Percentiles rank a stretch among this genome's conserved stretches.
Evolutionary conservation across 2,113 vertebrate genomes (phyloP).

Genomic region (Ginglymostoma cirratum): DNA sequence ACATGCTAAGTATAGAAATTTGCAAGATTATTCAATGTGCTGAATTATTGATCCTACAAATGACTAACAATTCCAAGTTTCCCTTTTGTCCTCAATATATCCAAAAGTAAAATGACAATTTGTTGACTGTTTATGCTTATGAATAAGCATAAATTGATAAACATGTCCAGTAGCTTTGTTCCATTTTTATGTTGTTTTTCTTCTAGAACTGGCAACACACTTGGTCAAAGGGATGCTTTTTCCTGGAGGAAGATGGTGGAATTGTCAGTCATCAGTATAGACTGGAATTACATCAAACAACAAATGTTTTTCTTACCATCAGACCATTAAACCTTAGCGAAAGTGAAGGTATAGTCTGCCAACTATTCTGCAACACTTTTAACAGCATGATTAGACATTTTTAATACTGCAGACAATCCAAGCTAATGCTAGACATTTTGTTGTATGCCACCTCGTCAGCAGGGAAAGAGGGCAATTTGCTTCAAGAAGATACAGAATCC

Average conservation of each 20-base stretch:
- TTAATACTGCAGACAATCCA: not conserved
- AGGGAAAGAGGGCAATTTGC: not conserved
- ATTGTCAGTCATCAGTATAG: constrained; percentile 75
- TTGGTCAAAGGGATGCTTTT: constrained; percentile 77
- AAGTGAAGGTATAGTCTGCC: constrained; percentile 49
- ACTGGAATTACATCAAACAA: constrained; percentile 65
- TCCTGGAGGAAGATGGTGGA: constrained; percentile 71
- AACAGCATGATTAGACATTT: not conserved
- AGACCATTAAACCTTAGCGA: constrained; percentile 63
- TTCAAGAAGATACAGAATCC: not conserved
- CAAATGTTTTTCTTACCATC: constrained; percentile 70
- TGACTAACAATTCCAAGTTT: not conserved
- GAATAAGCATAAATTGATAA: not conserved
- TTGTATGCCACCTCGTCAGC: not conserved
- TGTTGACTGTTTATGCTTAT: not conserved
- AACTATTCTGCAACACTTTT: not conserved
- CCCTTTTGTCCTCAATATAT: not conserved
- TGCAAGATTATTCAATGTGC: not conserved
- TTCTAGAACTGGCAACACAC: constrained; percentile 72
- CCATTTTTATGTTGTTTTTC: not conserved
- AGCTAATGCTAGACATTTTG: not conserved
- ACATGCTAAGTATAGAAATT: not conserved
- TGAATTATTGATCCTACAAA: not conserved
- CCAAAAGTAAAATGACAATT: not conserved
- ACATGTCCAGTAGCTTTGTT: not conserved